A percentile compares a stretch with the other conserved stretches of the same genome.
These are phyloP conservation scores for Agrochola lychnidis DNA, from an alignment of 2,888 invertebrate species.

Conservation along the genomic window DNA sequence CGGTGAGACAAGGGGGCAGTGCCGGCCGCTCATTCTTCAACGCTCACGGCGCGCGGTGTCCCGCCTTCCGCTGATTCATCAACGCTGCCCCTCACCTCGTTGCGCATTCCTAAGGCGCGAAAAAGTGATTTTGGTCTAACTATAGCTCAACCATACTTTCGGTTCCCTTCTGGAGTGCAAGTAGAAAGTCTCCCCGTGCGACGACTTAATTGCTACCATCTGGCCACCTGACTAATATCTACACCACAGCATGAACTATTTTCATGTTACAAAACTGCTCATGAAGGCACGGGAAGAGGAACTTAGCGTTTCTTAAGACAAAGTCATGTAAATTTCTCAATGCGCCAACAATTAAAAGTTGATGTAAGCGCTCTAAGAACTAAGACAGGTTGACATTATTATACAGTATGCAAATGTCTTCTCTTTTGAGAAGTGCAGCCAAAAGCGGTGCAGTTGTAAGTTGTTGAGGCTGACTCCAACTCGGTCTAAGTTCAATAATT, in stretches of 20 bases:
- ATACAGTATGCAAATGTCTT: slow-evolving; percentile 55
- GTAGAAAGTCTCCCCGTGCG: too few species aligned
- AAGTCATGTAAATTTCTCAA: slow-evolving; percentile 43
- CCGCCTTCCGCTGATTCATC: too few species aligned
- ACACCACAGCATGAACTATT: background rate
- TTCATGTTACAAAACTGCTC: background rate
- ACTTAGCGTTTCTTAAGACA: background rate
- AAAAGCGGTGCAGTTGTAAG: slow-evolving; percentile 42
- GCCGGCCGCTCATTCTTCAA: too few species aligned
- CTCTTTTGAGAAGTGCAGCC: slow-evolving; percentile 46
- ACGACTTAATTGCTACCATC: too few species aligned
- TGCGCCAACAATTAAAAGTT: slow-evolving; percentile 53
- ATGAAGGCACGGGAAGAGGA: background rate
- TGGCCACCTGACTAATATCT: too few species aligned
- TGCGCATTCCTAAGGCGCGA: too few species aligned
- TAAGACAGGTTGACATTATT: slow-evolving; percentile 26
- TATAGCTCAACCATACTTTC: too few species aligned
- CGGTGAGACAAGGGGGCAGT: too few species aligned
- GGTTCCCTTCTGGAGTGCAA: too few species aligned
- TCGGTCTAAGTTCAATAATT: slow-evolving; percentile 60
- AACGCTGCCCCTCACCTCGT: too few species aligned
- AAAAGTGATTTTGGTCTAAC: too few species aligned
- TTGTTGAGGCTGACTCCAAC: slow-evolving; percentile 46
- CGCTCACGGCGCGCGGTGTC: too few species aligned
- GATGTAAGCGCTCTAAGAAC: slow-evolving; percentile 12